Percentiles rank a stretch among this genome's conserved stretches.
phyloP scores from a whole-genome alignment of 2,888 invertebrate genomes.

The Incurvaria masculella region DNA sequence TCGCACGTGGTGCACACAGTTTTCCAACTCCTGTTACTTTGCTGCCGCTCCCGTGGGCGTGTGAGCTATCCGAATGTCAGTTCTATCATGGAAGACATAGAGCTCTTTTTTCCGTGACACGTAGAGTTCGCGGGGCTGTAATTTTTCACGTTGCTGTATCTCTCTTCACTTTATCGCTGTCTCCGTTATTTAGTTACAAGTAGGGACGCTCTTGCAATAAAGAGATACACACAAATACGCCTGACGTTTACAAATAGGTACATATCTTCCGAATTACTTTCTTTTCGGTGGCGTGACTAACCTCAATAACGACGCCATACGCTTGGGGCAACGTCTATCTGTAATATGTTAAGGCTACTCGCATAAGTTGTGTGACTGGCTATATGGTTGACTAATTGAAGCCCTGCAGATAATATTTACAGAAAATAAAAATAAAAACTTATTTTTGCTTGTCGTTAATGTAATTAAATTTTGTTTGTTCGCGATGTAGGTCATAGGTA shows the following conservation, averaged over 20 bases:
- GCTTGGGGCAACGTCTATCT: too few relatives aligned
- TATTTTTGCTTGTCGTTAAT: too few relatives aligned
- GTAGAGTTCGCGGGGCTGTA: background rate
- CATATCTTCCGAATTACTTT: slow-evolving; percentile 52
- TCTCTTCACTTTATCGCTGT: slow-evolving; percentile 54
- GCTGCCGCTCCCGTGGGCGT: slow-evolving; percentile 30
- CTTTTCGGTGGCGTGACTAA: slow-evolving; percentile 47
- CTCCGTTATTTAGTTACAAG: slow-evolving; percentile 54
- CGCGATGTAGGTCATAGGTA: too few relatives aligned
- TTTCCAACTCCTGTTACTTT: slow-evolving; percentile 46
- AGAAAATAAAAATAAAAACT: too few relatives aligned
- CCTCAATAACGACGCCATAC: slow-evolving; percentile 33
- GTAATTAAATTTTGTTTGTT: too few relatives aligned
- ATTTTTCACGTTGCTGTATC: slow-evolving; percentile 26
- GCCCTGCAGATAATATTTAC: too few relatives aligned
- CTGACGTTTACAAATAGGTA: slow-evolving; percentile 54
- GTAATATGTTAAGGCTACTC: too few relatives aligned
- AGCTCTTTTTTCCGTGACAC: background rate
- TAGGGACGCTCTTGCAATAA: slow-evolving; percentile 52
- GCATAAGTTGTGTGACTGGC: too few relatives aligned
- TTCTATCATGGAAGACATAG: slow-evolving; percentile 21
- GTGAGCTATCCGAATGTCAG: slow-evolving; percentile 25
- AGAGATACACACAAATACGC: slow-evolving; percentile 54
- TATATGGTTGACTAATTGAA: too few relatives aligned
- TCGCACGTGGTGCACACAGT: slow-evolving; percentile 57